phyloP scores from a whole-genome alignment of 2,888 invertebrate species.

The Chalcis sispes region DNA sequence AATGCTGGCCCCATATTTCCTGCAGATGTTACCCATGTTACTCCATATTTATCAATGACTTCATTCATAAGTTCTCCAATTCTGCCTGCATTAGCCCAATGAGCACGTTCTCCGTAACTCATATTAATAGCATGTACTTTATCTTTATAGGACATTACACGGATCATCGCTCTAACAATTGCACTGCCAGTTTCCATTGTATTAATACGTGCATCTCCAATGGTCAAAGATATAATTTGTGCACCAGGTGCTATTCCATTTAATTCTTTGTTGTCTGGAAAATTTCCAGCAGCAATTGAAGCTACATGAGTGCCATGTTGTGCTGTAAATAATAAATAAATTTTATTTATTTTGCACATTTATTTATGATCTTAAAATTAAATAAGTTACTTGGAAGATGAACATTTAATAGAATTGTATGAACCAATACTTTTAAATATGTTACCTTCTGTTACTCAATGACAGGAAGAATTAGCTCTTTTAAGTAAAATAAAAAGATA shows the following conservation, averaged over 20 bases:
- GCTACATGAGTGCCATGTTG: conserved; percentile 99
- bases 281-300: conserved; percentile 94
- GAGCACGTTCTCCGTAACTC: conserved; percentile 97
- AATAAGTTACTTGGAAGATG: too few relatives aligned
- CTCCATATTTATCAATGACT: conserved; percentile 93
- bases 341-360: conserved; percentile 13
- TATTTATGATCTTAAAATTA: conserved; percentile 1
- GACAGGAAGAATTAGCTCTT: neutral
- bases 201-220: conserved; percentile 94
- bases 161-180: conserved; percentile 92
- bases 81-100: conserved; percentile 93
- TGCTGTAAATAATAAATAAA: conserved; percentile 79
- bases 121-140: conserved; percentile 95
- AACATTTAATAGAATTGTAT: conserved; percentile 9
- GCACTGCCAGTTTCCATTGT: conserved; percentile 99
- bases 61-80: conserved; percentile 90
- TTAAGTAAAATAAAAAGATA: neutral
- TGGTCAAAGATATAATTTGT: conserved; percentile 92
- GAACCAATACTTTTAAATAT: neutral
- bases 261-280: conserved; percentile 89
- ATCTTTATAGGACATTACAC: conserved; percentile 83
- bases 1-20: conserved; percentile 96
- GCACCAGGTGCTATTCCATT: conserved; percentile 99
- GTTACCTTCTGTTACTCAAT: neutral
- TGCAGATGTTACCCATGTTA: conserved; percentile 95